Conservation (phyloP, 2,888 invertebrate genomes). For the Eupithecia pulchellata region DNA sequence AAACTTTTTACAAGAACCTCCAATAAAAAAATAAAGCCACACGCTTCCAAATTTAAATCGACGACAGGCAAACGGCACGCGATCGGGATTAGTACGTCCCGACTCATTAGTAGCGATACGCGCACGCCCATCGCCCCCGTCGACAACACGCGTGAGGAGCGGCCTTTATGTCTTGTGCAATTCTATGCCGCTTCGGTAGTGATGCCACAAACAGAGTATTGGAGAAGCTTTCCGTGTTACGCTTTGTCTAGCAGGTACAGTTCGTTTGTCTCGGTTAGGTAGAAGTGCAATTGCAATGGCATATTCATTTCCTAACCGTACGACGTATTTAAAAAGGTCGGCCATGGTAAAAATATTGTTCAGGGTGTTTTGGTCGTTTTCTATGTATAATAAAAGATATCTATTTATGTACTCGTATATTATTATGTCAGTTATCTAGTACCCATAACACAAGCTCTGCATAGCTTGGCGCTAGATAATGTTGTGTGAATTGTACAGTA, state of each 20-base stretch:
- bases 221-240: background rate
- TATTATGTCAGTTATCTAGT: no score
- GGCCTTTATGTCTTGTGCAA: slow-evolving; percentile 20
- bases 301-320: background rate
- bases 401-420: no score
- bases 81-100: slow-evolving; percentile 36
- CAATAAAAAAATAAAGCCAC: slow-evolving; percentile 16
- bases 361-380: no score
- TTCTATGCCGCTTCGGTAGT: slow-evolving; percentile 15
- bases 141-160: slow-evolving; percentile 39
- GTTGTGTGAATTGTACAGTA: no score
- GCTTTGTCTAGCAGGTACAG: slow-evolving; percentile 2
- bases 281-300: background rate
- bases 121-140: slow-evolving; percentile 47
- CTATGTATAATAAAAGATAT: no score
- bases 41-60: slow-evolving; percentile 32
- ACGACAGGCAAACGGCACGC: slow-evolving; percentile 36
- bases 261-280: background rate
- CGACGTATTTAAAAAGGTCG: background rate
- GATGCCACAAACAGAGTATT: background rate
- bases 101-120: slow-evolving; percentile 48
- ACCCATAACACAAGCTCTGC: no score
- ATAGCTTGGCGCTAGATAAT: no score
- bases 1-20: background rate
- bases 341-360: background rate